Evolutionary conservation across 2,888 invertebrate genomes (phyloP), one percentile per base, ranked within the genome.

Genomic region (Anagyrus pseudococci): DNA sequence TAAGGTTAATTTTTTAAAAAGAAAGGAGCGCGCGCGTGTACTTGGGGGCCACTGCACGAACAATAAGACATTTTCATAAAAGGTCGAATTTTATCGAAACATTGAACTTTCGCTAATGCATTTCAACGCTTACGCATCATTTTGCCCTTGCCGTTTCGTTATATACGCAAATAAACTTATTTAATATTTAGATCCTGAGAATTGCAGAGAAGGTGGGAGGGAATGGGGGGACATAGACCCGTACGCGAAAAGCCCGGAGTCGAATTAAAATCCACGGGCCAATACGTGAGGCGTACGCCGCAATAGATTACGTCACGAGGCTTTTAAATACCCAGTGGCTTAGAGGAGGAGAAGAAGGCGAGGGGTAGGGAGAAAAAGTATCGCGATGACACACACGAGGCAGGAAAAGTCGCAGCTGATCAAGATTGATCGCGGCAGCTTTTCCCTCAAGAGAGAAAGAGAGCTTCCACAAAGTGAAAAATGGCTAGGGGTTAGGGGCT

Each of bases 31-130:
- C 33, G 33, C 3, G 8, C 3, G 33, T 37, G 19, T 20, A 23
- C 33, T n/a, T n/a, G n/a, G n/a, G n/a, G n/a, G n/a, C n/a, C n/a
- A n/a, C n/a, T n/a, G n/a, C 25, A n/a, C 47, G 41, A 52, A 64
- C 64, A 60, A 64, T n/a, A 64, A 64, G 64, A 64, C n/a, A 64
- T 64, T 53, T 53, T 29, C 60, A 64, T 60, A 23, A n/a, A 46
- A 60, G 52, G 56, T 64, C 56, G 48, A 60, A 48, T 47, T 19
- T 23, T 25, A 47, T 41, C 52, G 23, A 53, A 56, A 41, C 52
- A 44, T 57, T 41, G 52, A 60, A 60, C 64, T 46, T 17, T 17
- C 49, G 44, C n/a, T 17, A 4, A 54, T 26, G 8, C 25, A 13
- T 43, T 23, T 37, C 17, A 4, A 41, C 40, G 25, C 17, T n/a